Evolutionary conservation across 2,113 vertebrate genomes (phyloP), one percentile per base, ranked within the genome.

Genomic region (Carettochelys insculpta): DNA sequence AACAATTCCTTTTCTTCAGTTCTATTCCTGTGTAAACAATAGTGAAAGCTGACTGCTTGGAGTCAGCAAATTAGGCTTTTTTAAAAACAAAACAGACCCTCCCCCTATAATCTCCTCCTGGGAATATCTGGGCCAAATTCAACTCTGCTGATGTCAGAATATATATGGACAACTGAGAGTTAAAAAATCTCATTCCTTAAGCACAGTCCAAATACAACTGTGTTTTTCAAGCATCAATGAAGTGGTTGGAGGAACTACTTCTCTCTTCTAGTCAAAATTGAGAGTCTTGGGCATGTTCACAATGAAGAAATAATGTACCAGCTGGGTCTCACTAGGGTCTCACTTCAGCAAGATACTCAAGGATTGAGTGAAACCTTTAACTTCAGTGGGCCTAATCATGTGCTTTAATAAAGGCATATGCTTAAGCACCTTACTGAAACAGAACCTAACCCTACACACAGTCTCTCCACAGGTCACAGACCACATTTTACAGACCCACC

Each of bases 191-290:
- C 6, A 1, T 85, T 24, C 43, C 43, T 45, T 19, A 80, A 51
- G 25, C 85, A 54, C 0, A 27, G 8, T 65, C 12, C 38, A 79
- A 91, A 54, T 25, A 89, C 27, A 43, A 73, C 38, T 9, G 11
- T 91, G 87, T 65, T 38, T 5, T n/a, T 38, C 34, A 75, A 41
- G 80, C 24, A 2, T 65, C 19, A 41, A 1, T 71, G 14, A 16
- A 43, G n/a, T 31, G 80, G 2, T 68, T 45, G 9, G 47, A 4
- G 20, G 73, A 3, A 2, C 5, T 77, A 4, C 48, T 56, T 82
- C 45, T 92, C 47, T n/a, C 31, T 4, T 58, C 2, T 5, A 22
- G 19, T 12, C 19, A 68, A 20, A 61, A 0, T 0, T 3, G 73
- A 6, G 29, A 12, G 48, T 82, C 11, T 17, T 71, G 14, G 43